phyloP scores from a whole-genome alignment of 2,888 invertebrate genomes.

The Lepidocyrtoides sp. region DNA sequence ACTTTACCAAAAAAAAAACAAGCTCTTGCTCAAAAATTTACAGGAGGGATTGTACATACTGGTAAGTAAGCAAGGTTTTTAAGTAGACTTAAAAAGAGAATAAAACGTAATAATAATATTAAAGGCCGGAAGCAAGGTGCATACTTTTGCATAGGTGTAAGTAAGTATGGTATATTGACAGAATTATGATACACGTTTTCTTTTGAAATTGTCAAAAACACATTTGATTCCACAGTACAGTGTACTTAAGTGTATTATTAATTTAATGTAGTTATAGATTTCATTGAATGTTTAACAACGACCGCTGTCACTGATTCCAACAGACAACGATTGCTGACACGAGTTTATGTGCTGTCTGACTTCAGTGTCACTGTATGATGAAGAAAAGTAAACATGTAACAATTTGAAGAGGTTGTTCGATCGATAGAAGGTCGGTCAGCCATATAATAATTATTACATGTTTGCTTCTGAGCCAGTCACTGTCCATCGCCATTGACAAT shows the following conservation, averaged over 20 bases:
- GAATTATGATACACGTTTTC: slow-evolving; percentile 38
- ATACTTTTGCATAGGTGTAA: slow-evolving; percentile 49
- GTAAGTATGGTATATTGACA: slow-evolving; percentile 47
- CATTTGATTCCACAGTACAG: slow-evolving; percentile 27
- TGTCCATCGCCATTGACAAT: slow-evolving; percentile 83
- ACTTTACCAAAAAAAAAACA: slow-evolving; percentile 19
- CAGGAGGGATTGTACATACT: neutral
- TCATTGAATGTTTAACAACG: neutral
- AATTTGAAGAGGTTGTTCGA: slow-evolving; percentile 47
- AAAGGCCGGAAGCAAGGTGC: slow-evolving; percentile 52
- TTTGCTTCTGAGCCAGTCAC: slow-evolving; percentile 82
- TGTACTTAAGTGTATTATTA: slow-evolving; percentile 4
- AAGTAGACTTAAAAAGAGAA: slow-evolving; percentile 36
- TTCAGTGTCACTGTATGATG: slow-evolving; percentile 30
- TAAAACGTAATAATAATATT: neutral
- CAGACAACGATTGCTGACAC: slow-evolving; percentile 16
- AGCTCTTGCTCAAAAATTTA: slow-evolving; percentile 30
- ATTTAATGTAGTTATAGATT: neutral
- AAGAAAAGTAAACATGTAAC: slow-evolving; percentile 47
- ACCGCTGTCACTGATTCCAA: slow-evolving; percentile 17
- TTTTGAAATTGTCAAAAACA: slow-evolving; percentile 38
- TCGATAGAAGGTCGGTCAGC: slow-evolving; percentile 30
- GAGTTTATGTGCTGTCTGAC: slow-evolving; percentile 11
- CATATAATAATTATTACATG: slow-evolving; percentile 32
- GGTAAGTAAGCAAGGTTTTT: slow-evolving; percentile 7